Evolutionary conservation across 2,113 vertebrate genomes (phyloP).

Genomic region (Perognathus longimembris): DNA sequence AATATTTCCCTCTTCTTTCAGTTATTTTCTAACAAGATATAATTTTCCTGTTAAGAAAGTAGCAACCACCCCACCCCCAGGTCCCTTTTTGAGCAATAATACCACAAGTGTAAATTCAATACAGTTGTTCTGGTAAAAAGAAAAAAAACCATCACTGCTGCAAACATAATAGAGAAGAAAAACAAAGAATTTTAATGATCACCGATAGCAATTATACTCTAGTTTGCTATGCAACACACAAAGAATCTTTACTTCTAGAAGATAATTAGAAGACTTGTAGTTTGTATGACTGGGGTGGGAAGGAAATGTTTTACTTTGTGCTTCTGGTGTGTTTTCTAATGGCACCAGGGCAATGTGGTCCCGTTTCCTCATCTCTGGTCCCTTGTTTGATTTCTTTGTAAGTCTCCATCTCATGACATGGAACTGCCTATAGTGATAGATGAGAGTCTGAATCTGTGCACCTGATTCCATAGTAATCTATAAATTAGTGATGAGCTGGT

Average conservation of each 20-base stretch:
- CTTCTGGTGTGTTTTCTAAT: conserved; percentile 62
- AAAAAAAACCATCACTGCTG: background rate
- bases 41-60: conserved; percentile 11
- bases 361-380: conserved; percentile 70
- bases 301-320: conserved; percentile 66
- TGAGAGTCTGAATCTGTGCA: conserved; percentile 82
- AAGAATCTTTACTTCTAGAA: conserved; percentile 23
- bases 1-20: conserved; percentile 42
- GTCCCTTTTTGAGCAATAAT: background rate
- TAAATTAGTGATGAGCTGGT: conserved; percentile 86
- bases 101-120: background rate
- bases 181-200: background rate
- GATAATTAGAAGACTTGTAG: conserved; percentile 71
- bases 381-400: conserved; percentile 79
- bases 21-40: conserved; percentile 48
- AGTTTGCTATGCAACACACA: background rate
- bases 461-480: conserved; percentile 80
- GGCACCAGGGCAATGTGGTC: conserved; percentile 66
- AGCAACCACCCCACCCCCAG: too few species aligned
- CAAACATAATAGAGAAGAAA: conserved; percentile 29
- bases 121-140: background rate
- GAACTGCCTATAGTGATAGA: conserved; percentile 84
- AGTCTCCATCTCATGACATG: conserved; percentile 80
- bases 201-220: background rate
- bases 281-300: conserved; percentile 67